phyloP scores from a whole-genome alignment of 2,888 invertebrate species.

The Atethmia centrago region DNA sequence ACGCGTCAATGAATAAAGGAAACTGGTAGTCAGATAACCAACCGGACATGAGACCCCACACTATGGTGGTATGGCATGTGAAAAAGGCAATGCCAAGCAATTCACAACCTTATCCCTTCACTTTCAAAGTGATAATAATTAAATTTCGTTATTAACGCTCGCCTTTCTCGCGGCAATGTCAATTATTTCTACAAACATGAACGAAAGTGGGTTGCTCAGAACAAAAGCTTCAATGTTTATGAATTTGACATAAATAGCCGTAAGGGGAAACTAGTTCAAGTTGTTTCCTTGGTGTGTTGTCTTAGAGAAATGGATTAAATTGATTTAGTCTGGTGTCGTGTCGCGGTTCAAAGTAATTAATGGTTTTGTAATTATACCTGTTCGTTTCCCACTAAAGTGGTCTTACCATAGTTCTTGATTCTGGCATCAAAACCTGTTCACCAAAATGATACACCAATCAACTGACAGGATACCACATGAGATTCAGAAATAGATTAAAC shows the following conservation, averaged over 20 bases:
- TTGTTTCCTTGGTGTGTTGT: conserved; percentile 50
- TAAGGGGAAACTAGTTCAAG: conserved; percentile 61
- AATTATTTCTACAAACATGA: conserved; percentile 82
- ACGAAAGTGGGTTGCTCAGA: conserved; percentile 75
- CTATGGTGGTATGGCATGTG: conserved; percentile 51
- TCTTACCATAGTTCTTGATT: neutral
- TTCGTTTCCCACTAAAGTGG: neutral
- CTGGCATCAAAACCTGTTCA: neutral
- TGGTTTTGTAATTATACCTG: conserved; percentile 1
- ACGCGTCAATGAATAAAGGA: conserved; percentile 71
- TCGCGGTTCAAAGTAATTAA: conserved; percentile 8
- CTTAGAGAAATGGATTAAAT: conserved; percentile 40
- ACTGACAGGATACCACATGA: neutral
- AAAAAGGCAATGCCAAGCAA: conserved; percentile 57
- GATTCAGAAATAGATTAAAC: neutral
- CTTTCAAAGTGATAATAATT: conserved; percentile 61
- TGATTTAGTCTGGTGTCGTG: conserved; percentile 23
- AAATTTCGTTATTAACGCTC: conserved; percentile 68
- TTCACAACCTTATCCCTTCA: conserved; percentile 60
- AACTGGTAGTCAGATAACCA: conserved; percentile 68
- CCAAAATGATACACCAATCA: neutral
- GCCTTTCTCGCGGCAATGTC: conserved; percentile 79
- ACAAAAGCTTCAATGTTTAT: conserved; percentile 70
- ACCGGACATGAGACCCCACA: conserved; percentile 67
- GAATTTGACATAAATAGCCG: conserved; percentile 64